Evolutionary conservation across 2,888 invertebrate genomes (phyloP), one percentile per base, ranked within the genome.

Genomic region (Acholoe squamosa): DNA sequence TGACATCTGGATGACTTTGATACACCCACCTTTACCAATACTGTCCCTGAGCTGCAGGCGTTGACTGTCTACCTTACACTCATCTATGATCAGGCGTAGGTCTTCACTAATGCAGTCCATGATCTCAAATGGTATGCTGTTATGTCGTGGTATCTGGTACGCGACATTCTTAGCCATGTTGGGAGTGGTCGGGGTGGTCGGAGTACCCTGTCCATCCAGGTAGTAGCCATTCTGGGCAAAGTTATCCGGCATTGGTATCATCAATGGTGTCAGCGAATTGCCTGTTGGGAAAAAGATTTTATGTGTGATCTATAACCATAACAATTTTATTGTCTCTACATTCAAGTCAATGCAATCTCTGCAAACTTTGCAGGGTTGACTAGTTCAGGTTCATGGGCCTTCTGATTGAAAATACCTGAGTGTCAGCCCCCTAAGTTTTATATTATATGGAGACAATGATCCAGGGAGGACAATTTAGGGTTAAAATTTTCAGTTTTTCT

Each of bases 31-130:
- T 71, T 89, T 89, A 3, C 89, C 89, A 25, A 89, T 89, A 28
- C 71, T 89, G 76, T 89, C 89, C 28, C 43, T 25, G 22, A 89
- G 76, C 51, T 34, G 25, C 25, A 89, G n/a, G 14, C 77, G 71
- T 0, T 25, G 14, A 19, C 76, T 89, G 89, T 89, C 89, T 0
- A 89, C 16, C n/a, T 54, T 51, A 33, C 86, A 86, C 28, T 86
- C 86, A 14, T 52, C 28, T 22, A 86, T 86, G 56, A 86, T 52
- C 7, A 86, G 86, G 7, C 56, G 52, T 19, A 86, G 28, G 31
- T 86, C 86, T 25, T 86, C 86, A 86, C 86, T 86, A 10, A 86
- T 86, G 28, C n/a, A 51, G 33, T 86, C 86, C 86, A 86, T 52
- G 52, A 86, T 86, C 19, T 86, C 86, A 28, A 86, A 86, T 1